Percentiles rank a stretch among this genome's conserved stretches.
These are phyloP conservation scores for Phaetusa simplex DNA, from an alignment of 2,113 vertebrate genomes.

Conservation along the genomic window DNA sequence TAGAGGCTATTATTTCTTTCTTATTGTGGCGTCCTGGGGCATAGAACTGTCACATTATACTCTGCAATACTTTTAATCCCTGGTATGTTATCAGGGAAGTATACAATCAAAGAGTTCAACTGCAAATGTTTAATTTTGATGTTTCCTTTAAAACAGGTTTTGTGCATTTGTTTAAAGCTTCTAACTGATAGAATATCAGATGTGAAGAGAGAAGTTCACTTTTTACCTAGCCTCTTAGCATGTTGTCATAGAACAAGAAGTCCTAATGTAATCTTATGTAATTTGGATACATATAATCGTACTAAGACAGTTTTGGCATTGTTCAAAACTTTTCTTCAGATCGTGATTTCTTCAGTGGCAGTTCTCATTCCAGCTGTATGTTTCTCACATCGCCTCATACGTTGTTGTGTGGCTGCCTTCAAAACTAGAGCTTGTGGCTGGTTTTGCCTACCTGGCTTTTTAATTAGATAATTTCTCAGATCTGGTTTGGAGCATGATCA, in stretches of 20 bases:
- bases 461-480: neutral
- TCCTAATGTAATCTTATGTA: neutral
- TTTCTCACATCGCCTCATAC: neutral
- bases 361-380: neutral
- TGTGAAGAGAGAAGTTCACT: neutral
- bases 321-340: neutral
- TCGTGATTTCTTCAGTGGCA: rapidly evolving
- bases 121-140: neutral
- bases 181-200: neutral
- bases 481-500: neutral
- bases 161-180: neutral
- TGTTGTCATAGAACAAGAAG: neutral
- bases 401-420: neutral
- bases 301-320: neutral
- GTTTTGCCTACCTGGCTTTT: neutral
- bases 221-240: neutral
- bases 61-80: neutral
- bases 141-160: neutral
- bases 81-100: neutral
- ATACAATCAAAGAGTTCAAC: neutral
- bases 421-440: neutral
- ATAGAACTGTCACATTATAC: neutral
- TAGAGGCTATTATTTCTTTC: neutral
- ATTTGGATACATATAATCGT: neutral
- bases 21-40: neutral